A percentile compares a stretch with the other conserved stretches of the same genome.
phyloP scores from a whole-genome alignment of 1,140 invertebrate species.

The Aethina tumida region DNA sequence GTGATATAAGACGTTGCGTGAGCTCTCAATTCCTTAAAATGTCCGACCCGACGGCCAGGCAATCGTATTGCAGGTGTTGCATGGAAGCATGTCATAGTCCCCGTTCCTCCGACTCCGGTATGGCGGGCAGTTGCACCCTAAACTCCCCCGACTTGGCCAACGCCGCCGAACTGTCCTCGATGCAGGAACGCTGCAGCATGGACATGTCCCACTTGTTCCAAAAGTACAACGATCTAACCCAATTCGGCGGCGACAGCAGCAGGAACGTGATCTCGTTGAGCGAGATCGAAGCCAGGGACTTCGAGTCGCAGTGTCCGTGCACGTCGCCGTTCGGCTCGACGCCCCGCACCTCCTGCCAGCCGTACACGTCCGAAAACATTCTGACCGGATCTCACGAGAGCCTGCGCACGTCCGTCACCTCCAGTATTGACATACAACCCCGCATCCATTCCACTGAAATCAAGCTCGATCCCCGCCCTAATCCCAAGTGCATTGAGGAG shows the following conservation, averaged over 20 bases:
- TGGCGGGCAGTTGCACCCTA: conserved; percentile 67
- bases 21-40: conserved; percentile 40
- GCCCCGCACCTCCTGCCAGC: conserved; percentile 48
- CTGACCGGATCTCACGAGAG: conserved; percentile 40
- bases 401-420: conserved; percentile 38
- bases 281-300: conserved; percentile 54
- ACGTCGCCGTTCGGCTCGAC: conserved; percentile 62
- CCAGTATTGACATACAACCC: conserved; percentile 37
- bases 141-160: conserved; percentile 49
- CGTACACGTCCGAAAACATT: conserved; percentile 42
- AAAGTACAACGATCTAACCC: conserved; percentile 9
- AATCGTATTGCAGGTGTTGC: conserved; percentile 47
- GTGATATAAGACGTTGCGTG: conserved; percentile 35
- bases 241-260: conserved; percentile 6
- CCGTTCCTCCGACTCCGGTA: conserved; percentile 70
- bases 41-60: conserved; percentile 9
- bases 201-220: conserved; percentile 17
- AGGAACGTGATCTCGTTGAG: conserved; percentile 35
- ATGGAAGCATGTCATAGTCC: conserved; percentile 48
- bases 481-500: too few species aligned
- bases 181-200: conserved; percentile 12
- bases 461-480: not conserved
- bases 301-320: conserved; percentile 59
- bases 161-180: conserved; percentile 8
- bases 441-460: conserved; percentile 29